A percentile compares a stretch with the other conserved stretches of the same genome.
phyloP scores from a whole-genome alignment of 2,888 invertebrate species.

The Cylloceria caligata region DNA sequence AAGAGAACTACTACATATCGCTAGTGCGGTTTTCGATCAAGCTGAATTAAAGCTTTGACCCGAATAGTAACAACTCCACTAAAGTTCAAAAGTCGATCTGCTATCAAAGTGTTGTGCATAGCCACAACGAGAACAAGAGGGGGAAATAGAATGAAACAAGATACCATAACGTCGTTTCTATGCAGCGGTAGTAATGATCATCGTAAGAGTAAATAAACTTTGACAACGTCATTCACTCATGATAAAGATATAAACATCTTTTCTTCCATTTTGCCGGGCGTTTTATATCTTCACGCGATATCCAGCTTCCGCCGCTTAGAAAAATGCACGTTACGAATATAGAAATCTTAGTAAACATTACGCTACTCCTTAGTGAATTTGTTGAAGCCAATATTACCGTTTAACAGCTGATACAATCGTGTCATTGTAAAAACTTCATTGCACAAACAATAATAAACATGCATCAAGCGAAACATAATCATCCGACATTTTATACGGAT shows the following conservation, averaged over 20 bases:
- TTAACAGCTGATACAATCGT: too few relatives aligned
- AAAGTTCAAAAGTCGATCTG: constrained; percentile 2
- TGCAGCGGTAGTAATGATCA: not conserved
- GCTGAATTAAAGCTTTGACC: not conserved
- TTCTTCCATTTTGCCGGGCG: not conserved
- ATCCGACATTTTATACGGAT: too few relatives aligned
- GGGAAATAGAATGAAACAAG: constrained; percentile 1
- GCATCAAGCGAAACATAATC: too few relatives aligned
- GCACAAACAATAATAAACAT: too few relatives aligned
- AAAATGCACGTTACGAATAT: too few relatives aligned
- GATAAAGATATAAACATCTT: not conserved
- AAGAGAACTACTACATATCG: not conserved
- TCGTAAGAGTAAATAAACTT: not conserved
- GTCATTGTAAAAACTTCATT: too few relatives aligned
- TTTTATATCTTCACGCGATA: not conserved
- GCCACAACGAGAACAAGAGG: not conserved
- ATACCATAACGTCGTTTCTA: not conserved
- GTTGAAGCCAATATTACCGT: constrained; percentile 55
- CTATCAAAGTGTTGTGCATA: constrained; percentile 1
- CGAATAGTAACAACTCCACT: not conserved
- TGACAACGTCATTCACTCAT: not conserved
- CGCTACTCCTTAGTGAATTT: too few relatives aligned
- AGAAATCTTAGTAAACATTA: too few relatives aligned
- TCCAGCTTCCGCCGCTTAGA: too few relatives aligned
- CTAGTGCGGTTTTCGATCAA: not conserved